Percentiles rank a stretch among this genome's conserved stretches.
Conservation (phyloP, 2,888 invertebrate species). For the Gymnocheta viridis region DNA sequence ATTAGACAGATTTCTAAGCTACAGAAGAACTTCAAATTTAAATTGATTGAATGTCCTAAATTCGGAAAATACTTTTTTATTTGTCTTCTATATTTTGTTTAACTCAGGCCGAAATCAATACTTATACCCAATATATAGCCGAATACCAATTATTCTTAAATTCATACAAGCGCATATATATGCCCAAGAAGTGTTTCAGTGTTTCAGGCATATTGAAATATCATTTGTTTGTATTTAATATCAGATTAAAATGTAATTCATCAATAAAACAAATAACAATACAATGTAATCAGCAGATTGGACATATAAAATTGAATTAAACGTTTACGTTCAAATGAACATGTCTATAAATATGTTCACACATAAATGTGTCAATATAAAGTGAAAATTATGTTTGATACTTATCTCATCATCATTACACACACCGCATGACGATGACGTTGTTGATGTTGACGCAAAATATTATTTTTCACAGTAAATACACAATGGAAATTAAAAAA, state of each 20-base stretch:
- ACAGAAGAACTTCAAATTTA: too few species aligned
- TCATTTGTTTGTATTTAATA: conserved; percentile 61
- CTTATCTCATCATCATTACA: conserved; percentile 31
- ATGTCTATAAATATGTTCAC: not conserved
- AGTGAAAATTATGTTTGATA: conserved; percentile 28
- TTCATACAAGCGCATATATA: too few species aligned
- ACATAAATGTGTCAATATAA: conserved; percentile 31
- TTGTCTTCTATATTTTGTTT: too few species aligned
- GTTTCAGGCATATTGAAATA: not conserved
- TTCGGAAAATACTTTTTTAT: too few species aligned
- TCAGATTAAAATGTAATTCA: conserved; percentile 69
- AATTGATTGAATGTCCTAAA: too few species aligned
- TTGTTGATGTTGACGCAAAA: conserved; percentile 63
- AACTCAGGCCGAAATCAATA: not conserved
- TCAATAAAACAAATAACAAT: conserved; percentile 69
- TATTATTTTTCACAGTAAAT: conserved; percentile 61
- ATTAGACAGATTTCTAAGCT: too few species aligned
- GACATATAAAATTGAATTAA: conserved; percentile 64
- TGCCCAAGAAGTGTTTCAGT: conserved; percentile 2
- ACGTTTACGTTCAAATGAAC: conserved; percentile 10
- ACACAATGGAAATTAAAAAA: conserved; percentile 37
- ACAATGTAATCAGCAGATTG: conserved; percentile 69
- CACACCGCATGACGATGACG: conserved; percentile 32
- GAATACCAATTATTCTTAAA: conserved; percentile 11
- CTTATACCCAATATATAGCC: not conserved